These are phyloP conservation scores for Callocephalon fimbriatum DNA, from an alignment of 2,113 vertebrate species.

Conservation along the genomic window DNA sequence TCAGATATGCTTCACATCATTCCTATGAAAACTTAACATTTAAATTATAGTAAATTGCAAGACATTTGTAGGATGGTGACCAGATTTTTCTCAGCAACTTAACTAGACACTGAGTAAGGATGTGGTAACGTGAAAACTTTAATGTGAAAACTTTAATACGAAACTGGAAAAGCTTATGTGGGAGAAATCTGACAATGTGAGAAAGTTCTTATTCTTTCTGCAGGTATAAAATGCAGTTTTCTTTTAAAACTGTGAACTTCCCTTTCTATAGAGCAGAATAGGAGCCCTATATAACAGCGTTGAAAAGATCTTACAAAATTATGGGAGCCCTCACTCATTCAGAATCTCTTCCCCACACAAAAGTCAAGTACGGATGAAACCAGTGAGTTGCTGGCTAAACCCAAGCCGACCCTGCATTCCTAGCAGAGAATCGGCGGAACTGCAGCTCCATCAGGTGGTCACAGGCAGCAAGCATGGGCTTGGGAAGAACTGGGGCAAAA, in stretches of 20 bases:
- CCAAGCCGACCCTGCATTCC: rapidly evolving
- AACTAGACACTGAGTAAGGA: not conserved
- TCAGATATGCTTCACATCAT: not conserved
- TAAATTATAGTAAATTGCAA: not conserved
- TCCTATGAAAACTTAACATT: not conserved
- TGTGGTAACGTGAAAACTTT: not conserved
- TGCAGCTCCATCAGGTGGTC: not conserved
- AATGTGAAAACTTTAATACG: not conserved
- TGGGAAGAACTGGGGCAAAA: not conserved
- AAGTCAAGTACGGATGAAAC: not conserved
- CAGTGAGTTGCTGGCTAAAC: not conserved
- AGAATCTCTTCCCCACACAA: not conserved
- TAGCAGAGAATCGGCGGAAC: not conserved
- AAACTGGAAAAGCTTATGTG: not conserved
- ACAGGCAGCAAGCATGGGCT: not conserved
- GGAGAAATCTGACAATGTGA: not conserved
- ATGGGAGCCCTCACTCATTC: not conserved
- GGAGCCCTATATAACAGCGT: not conserved
- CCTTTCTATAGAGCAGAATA: not conserved
- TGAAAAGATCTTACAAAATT: not conserved
- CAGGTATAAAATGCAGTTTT: not conserved
- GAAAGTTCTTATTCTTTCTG: not conserved
- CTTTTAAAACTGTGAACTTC: not conserved
- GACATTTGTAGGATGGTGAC: not conserved
- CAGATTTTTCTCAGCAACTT: not conserved